Base-by-base conservation (phyloP, 2,113 vertebrate genomes). In the Eupsittula cactorum region DNA sequence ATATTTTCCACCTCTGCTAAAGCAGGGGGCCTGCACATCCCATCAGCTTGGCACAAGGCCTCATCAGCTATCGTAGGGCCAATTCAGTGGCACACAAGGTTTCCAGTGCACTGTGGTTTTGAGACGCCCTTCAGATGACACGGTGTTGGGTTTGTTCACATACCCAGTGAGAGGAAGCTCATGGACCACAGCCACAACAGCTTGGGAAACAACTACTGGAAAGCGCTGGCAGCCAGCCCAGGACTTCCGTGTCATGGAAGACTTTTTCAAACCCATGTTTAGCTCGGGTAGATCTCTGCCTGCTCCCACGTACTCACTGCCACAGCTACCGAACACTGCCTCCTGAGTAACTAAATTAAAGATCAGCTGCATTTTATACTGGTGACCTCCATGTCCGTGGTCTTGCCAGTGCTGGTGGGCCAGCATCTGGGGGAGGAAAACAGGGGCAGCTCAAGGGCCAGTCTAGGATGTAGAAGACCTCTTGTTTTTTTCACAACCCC, bases 371-470 rank as follows among this genome's bases (percentile, higher is more conserved):
- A 15, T 33, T 47, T 59, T 63, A 16, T 52, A n/a, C 80, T 20
- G 27, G 41, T 63, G 52, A 49, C 21, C 47, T 68, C 42, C 2
- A 1, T 9, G 42, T 10, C 39, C 14, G 25, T 17, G 33, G 21
- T 67, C 75, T 27, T 33, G 35, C 55, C 37, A 50, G 84, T 5
- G 3, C 41, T 52, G 35, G 44, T 50, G 68, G 47, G 68, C 75
- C 71, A 74, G 53, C 63, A 52, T 16, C 49, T 16, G n/a, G 6
- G 27, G 62, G 25, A 69, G 5, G 27, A 50, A 80, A 80, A 46
- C 0, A 0, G 31, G 46, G 60, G 25, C 39, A 11, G 24, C 62
- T 68, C 33, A 59, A 79, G 49, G 25, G 31, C 52, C 4, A 3
- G 49, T 44, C 20, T 37, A 64, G 44, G 41, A 89, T 16, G 23